phyloP scores from a whole-genome alignment of 2,797 vertebrate genomes.

The Hypotaenidia philippensis region DNA sequence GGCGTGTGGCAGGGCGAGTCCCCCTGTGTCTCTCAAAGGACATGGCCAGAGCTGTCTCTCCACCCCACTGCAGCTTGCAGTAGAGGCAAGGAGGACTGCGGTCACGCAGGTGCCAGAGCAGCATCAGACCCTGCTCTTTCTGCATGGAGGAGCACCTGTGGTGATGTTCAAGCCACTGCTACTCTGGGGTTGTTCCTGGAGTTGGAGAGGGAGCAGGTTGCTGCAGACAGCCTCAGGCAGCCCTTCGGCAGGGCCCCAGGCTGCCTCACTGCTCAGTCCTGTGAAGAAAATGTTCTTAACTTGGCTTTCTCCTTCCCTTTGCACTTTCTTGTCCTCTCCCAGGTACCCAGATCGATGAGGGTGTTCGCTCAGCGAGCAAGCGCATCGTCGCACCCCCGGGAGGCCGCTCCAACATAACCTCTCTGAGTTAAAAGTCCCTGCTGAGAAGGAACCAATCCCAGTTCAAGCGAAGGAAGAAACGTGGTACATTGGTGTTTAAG shows the following conservation, averaged over 20 bases:
- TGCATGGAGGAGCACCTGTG: fast-evolving
- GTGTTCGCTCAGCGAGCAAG: constrained; percentile 91
- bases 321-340: background rate
- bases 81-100: background rate
- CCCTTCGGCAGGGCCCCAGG: background rate
- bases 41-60: background rate
- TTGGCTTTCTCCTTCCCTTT: background rate
- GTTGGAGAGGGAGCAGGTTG: background rate
- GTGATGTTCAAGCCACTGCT: background rate
- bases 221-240: background rate
- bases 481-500: constrained; percentile 82
- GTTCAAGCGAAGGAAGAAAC: constrained; percentile 76
- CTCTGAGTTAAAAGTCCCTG: constrained; percentile 89
- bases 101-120: background rate
- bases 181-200: background rate
- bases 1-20: background rate
- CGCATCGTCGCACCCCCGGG: constrained; percentile 95
- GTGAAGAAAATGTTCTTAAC: background rate
- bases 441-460: constrained; percentile 44
- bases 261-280: background rate
- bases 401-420: constrained; percentile 97
- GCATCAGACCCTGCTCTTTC: background rate
- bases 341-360: constrained; percentile 84
- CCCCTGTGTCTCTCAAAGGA: background rate
- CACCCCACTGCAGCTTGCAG: background rate